A percentile compares a stretch with the other conserved stretches of the same genome.
Evolutionary conservation across 64 coral and sea anemone genomes (phyloP).

Genomic region (Montipora capricornis): DNA sequence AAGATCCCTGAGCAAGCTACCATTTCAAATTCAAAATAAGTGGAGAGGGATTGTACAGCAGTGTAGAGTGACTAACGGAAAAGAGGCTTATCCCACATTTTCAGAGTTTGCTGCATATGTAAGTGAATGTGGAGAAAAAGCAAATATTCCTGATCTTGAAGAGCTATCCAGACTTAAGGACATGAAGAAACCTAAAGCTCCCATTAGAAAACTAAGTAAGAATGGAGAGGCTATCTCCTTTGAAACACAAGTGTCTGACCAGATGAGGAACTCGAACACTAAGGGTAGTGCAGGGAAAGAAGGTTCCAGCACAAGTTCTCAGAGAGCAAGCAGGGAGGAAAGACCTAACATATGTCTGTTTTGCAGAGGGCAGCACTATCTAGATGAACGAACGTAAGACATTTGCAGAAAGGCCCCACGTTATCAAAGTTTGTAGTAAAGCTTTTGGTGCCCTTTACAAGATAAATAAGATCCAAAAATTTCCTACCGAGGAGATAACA

Average conservation of each 20-base stretch:
- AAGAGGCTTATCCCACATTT: neutral
- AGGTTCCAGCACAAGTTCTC: neutral
- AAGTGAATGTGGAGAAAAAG: neutral
- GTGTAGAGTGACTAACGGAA: neutral
- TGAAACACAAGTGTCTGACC: neutral
- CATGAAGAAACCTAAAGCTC: neutral
- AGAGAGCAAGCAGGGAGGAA: neutral
- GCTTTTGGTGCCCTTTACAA: too few species aligned
- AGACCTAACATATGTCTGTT: neutral
- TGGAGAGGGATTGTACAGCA: conserved; percentile 30
- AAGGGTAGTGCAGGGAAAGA: too few species aligned
- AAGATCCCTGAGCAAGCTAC: conserved; percentile 10
- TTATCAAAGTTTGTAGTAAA: too few species aligned
- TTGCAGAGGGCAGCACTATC: conserved; percentile 22
- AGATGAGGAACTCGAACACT: neutral
- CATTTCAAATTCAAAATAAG: conserved; percentile 14
- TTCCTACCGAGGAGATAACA: too few species aligned
- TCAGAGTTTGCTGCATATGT: conserved; percentile 4
- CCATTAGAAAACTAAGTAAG: neutral
- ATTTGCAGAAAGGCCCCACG: conserved; percentile 26
- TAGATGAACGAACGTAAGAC: conserved; percentile 33
- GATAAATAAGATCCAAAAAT: too few species aligned
- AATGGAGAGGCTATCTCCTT: neutral
- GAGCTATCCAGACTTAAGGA: conserved; percentile 6
- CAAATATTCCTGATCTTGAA: conserved; percentile 15